Evolutionary conservation across 2,113 vertebrate genomes (phyloP).

Genomic region (Nothoprocta perdicaria): DNA sequence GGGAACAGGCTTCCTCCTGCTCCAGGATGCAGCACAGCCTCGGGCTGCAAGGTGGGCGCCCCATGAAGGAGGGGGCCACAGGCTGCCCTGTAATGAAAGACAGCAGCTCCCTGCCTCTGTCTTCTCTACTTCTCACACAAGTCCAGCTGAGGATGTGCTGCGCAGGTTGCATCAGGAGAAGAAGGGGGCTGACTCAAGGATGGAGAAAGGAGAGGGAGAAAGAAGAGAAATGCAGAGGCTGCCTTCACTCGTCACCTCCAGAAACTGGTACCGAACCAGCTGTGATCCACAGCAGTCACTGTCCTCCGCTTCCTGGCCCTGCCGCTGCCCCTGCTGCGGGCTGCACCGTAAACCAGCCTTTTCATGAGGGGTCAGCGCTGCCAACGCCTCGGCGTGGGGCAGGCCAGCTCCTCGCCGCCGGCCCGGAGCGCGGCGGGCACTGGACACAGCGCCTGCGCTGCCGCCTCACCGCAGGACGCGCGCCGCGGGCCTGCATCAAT

Average conservation of each 20-base stretch:
- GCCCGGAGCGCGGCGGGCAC: not conserved
- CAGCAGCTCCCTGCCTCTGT: not conserved
- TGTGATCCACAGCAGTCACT: not conserved
- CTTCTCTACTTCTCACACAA: not conserved
- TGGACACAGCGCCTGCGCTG: not conserved
- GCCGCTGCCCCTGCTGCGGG: not conserved
- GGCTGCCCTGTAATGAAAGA: not conserved
- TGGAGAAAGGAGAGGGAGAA: not conserved
- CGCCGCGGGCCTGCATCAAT: constrained; percentile 8
- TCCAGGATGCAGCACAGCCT: rapidly evolving
- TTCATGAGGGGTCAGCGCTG: not conserved
- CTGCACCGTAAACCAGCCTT: not conserved
- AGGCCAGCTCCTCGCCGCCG: not conserved
- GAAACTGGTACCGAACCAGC: rapidly evolving
- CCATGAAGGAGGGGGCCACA: too few relatives aligned
- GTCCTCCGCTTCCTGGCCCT: not conserved
- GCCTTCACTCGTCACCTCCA: not conserved
- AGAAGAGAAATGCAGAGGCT: not conserved
- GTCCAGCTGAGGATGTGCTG: rapidly evolving
- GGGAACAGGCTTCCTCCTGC: too few relatives aligned
- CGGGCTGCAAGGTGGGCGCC: not conserved
- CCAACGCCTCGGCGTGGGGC: not conserved
- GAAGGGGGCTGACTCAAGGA: not conserved
- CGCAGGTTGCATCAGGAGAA: rapidly evolving
- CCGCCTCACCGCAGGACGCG: not conserved